Percentiles rank a stretch among this genome's conserved stretches.
Evolutionary conservation across 2,797 vertebrate species (phyloP).

Genomic region (Champsocephalus gunnari): DNA sequence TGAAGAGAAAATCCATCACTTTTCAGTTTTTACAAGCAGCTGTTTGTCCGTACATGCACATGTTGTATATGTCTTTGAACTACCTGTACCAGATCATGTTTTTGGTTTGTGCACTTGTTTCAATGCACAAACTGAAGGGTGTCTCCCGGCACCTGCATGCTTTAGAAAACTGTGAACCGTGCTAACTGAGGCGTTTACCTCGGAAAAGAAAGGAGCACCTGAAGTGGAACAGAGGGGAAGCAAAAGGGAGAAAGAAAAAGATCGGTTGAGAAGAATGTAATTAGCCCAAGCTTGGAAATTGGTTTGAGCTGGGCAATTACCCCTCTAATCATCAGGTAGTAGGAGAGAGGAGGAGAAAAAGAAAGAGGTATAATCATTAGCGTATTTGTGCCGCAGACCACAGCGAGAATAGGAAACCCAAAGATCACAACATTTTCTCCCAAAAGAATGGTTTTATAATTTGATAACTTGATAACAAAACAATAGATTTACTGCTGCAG

Average conservation of each 20-base stretch:
- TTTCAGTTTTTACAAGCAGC: background rate
- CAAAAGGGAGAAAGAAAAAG: slow-evolving; percentile 11
- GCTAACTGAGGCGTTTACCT: slow-evolving; percentile 33
- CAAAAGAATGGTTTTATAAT: background rate
- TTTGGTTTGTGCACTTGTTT: slow-evolving; percentile 21
- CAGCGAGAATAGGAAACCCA: slow-evolving; percentile 4
- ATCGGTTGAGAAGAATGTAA: slow-evolving; percentile 71
- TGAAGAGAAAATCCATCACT: slow-evolving; percentile 29
- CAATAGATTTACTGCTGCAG: background rate
- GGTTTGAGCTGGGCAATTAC: slow-evolving; percentile 74
- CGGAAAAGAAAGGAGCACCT: slow-evolving; percentile 57
- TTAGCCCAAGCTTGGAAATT: slow-evolving; percentile 69
- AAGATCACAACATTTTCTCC: background rate
- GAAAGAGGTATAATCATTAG: slow-evolving; percentile 8
- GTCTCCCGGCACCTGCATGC: slow-evolving; percentile 47
- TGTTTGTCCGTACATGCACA: background rate
- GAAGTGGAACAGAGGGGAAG: slow-evolving; percentile 41
- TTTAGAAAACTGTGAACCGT: slow-evolving; percentile 38
- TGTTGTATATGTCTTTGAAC: slow-evolving; percentile 7
- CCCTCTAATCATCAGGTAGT: slow-evolving; percentile 76
- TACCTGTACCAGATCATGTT: background rate
- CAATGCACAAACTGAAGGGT: slow-evolving; percentile 21
- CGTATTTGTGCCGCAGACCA: slow-evolving; percentile 10
- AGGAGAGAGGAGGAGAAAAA: slow-evolving; percentile 36
- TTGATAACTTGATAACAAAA: background rate